These are phyloP conservation scores for Acleris emargana DNA, from an alignment of 2,888 invertebrate species.

Conservation along the genomic window DNA sequence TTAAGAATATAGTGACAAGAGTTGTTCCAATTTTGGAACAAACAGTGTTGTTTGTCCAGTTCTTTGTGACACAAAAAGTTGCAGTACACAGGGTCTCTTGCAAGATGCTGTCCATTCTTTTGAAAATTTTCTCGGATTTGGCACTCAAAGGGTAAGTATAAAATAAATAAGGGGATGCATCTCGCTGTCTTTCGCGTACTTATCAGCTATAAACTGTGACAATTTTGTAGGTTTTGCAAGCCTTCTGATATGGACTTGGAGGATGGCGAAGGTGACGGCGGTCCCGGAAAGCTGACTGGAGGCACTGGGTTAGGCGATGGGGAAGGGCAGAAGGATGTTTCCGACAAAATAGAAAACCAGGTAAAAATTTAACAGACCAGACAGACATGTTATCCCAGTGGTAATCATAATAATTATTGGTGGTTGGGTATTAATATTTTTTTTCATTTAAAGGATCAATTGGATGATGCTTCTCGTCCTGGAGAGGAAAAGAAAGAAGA, in stretches of 20 bases:
- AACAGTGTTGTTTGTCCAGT: constrained; percentile 89
- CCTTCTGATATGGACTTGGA: constrained; percentile 93
- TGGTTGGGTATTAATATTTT: background rate
- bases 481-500: constrained; percentile 90
- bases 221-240: constrained; percentile 91
- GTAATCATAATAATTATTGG: too few relatives aligned
- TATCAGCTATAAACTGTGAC: constrained; percentile 3
- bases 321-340: constrained; percentile 96
- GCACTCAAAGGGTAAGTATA: constrained; percentile 85
- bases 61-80: constrained; percentile 90
- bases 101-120: constrained; percentile 92
- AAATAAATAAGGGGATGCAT: too few relatives aligned
- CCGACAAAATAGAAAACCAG: constrained; percentile 92
- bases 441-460: constrained; percentile 87
- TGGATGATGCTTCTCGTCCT: constrained; percentile 93
- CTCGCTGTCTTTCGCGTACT: too few relatives aligned
- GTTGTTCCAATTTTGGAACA: constrained; percentile 90
- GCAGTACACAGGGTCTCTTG: constrained; percentile 90
- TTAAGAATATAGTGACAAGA: constrained; percentile 68
- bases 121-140: constrained; percentile 93
- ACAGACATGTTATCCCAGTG: too few relatives aligned
- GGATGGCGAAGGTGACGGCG: constrained; percentile 87
- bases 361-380: constrained; percentile 44
- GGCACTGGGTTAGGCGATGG: constrained; percentile 97
- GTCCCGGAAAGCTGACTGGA: constrained; percentile 84